A percentile compares a stretch with the other conserved stretches of the same genome.
Conservation (phyloP, 2,888 invertebrate genomes). For the Diaphora mendica region DNA sequence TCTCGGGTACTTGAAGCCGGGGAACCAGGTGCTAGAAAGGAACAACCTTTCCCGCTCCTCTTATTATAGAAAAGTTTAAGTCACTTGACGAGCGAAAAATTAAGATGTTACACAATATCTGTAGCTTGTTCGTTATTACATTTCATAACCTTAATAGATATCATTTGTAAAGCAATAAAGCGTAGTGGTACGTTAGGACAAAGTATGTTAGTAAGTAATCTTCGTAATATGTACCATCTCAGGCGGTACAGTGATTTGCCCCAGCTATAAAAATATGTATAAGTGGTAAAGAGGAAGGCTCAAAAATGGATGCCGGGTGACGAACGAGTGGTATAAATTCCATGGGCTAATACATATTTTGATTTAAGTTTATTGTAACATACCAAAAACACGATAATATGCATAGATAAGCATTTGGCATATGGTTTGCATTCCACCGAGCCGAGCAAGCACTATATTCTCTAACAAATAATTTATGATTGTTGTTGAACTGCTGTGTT, state of each 20-base stretch:
- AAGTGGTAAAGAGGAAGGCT: not conserved
- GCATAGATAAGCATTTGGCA: too few relatives aligned
- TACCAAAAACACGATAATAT: too few relatives aligned
- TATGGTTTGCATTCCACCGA: not conserved
- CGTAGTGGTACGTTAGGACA: slow-evolving; percentile 13
- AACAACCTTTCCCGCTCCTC: too few relatives aligned
- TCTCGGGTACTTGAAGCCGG: too few relatives aligned
- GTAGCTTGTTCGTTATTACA: slow-evolving; percentile 12
- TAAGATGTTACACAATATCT: slow-evolving; percentile 31
- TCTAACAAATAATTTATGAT: not conserved
- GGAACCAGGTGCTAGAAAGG: too few relatives aligned
- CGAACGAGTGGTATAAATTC: not conserved
- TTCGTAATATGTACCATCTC: slow-evolving; percentile 22
- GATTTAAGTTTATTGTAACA: too few relatives aligned
- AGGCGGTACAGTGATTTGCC: not conserved
- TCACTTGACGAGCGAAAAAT: slow-evolving; percentile 20
- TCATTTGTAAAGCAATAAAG: slow-evolving; percentile 34
- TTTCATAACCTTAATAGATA: slow-evolving; percentile 39
- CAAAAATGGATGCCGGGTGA: not conserved
- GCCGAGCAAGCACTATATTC: not conserved
- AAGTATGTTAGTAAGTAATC: slow-evolving; percentile 38
- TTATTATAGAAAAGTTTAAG: not conserved
- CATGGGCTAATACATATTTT: not conserved
- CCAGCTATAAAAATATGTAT: not conserved
- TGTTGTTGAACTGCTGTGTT: not conserved